Evolutionary conservation across 1,140 invertebrate species (phyloP).

Genomic region (Leucophenga varia): DNA sequence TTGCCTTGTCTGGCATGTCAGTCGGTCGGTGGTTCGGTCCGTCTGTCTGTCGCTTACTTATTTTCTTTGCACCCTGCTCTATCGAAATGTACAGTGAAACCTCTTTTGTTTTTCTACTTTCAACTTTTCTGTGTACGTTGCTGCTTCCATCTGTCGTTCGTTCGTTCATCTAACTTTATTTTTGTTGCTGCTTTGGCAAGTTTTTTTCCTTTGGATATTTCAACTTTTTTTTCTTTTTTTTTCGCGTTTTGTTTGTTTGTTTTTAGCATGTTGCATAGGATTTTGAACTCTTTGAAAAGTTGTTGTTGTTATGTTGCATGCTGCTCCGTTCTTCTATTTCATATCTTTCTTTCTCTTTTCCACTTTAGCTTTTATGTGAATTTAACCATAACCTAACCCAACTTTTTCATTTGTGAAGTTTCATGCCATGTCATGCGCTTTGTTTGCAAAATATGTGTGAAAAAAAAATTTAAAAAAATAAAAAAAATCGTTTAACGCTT

Average conservation of each 20-base stretch:
- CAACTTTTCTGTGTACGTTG: too few relatives aligned
- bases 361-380: constrained; percentile 22
- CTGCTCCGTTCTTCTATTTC: background rate
- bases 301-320: constrained; percentile 14
- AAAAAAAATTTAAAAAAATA: too few relatives aligned
- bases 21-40: too few relatives aligned
- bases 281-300: constrained; percentile 43
- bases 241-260: constrained; percentile 30
- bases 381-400: constrained; percentile 50
- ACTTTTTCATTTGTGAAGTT: constrained; percentile 17
- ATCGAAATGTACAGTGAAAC: too few relatives aligned
- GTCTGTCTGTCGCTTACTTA: too few relatives aligned
- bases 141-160: too few relatives aligned
- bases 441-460: too few relatives aligned
- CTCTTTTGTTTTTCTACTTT: too few relatives aligned
- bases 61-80: too few relatives aligned
- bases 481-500: constrained; percentile 1
- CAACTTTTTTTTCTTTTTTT: background rate
- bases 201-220: background rate
- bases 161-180: constrained; percentile 35
- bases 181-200: too few relatives aligned
- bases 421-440: background rate
- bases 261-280: constrained; percentile 52
- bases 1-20: too few relatives aligned
- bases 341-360: constrained; percentile 5